A percentile compares a stretch with the other conserved stretches of the same genome.
Conservation (phyloP, 1,140 invertebrate species). For the Matsumurasca onukii region DNA sequence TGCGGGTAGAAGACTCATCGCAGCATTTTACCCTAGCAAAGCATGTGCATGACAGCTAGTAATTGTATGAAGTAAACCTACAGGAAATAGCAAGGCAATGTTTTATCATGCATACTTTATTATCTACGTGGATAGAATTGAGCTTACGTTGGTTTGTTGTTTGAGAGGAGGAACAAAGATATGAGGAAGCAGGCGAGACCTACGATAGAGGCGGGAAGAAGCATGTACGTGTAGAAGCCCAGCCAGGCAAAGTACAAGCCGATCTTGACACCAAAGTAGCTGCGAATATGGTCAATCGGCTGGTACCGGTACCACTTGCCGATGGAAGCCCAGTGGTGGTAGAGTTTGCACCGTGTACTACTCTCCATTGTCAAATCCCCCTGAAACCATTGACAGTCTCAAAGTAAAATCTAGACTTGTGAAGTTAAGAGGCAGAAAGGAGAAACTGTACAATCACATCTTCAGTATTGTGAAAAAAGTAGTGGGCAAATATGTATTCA, state of each 20-base stretch:
- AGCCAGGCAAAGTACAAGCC: constrained; percentile 95
- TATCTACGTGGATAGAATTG: no score
- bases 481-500: no score
- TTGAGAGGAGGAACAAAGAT: constrained; percentile 69
- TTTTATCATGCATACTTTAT: no score
- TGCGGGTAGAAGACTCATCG: no score
- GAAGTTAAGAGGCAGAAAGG: no score
- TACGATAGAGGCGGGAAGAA: constrained; percentile 83
- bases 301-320: constrained; percentile 81
- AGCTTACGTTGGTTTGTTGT: constrained; percentile 72
- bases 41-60: no score
- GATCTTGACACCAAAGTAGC: constrained; percentile 94
- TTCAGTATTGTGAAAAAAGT: no score
- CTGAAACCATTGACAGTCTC: constrained; percentile 52
- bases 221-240: constrained; percentile 93
- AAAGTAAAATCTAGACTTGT: no score
- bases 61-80: no score
- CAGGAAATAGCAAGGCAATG: no score
- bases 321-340: constrained; percentile 83
- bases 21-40: no score
- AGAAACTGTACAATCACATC: no score
- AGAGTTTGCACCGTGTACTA: constrained; percentile 74
- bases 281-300: constrained; percentile 79
- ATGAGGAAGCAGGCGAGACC: constrained; percentile 82
- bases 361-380: constrained; percentile 67